phyloP scores from a whole-genome alignment of 2,888 invertebrate species.

The Drosophila aldrichi region DNA sequence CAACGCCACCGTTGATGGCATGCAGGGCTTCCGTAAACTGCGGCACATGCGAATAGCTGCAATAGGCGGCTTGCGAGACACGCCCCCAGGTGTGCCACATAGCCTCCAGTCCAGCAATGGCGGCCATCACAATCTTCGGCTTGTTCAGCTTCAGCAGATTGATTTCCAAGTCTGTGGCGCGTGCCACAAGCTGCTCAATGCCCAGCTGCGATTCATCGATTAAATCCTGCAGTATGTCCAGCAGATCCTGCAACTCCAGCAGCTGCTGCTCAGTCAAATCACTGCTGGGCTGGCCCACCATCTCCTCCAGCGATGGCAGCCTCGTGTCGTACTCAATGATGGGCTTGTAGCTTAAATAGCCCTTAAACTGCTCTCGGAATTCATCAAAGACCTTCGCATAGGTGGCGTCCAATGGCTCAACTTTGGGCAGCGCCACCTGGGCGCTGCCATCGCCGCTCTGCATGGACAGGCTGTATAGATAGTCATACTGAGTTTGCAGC shows the following conservation, averaged over 20 bases:
- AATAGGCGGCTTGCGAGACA: conserved; percentile 71
- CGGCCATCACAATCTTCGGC: conserved; percentile 67
- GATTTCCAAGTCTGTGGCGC: conserved; percentile 62
- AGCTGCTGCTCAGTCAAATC: conserved; percentile 53
- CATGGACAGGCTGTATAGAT: conserved; percentile 47
- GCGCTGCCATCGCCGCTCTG: conserved; percentile 49
- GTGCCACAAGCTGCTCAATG: conserved; percentile 63
- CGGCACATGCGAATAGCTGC: conserved; percentile 76
- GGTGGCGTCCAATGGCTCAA: conserved; percentile 25
- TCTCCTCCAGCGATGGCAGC: conserved; percentile 67
- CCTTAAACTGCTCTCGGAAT: conserved; percentile 54
- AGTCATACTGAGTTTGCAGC: conserved; percentile 74
- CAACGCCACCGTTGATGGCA: conserved; percentile 70
- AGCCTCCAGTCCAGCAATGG: conserved; percentile 55
- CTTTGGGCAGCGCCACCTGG: background rate
- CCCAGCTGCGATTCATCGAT: conserved; percentile 73
- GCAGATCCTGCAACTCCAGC: conserved; percentile 67
- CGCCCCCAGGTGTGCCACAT: conserved; percentile 64
- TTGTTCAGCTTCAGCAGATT: conserved; percentile 68
- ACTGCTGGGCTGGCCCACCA: conserved; percentile 50
- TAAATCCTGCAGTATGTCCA: conserved; percentile 71
- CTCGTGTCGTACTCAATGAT: conserved; percentile 62
- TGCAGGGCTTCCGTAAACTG: conserved; percentile 72
- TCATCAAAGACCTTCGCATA: conserved; percentile 53
- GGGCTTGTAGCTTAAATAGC: conserved; percentile 37